Evolutionary conservation across 2,888 invertebrate species (phyloP), one percentile per base, ranked within the genome.

Genomic region (Brenthis ino): DNA sequence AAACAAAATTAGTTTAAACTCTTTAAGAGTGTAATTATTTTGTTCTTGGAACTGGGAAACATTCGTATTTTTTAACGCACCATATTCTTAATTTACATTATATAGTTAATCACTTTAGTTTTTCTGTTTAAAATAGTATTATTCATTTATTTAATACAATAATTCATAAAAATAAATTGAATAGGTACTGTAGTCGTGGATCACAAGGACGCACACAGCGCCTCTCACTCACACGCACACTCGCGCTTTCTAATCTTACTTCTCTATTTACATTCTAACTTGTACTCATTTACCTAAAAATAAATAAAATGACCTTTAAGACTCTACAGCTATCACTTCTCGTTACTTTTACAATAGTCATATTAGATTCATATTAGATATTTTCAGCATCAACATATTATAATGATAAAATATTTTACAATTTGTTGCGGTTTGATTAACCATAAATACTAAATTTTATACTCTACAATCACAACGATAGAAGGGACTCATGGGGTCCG

Each of bases 261-360:
- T 63, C 54, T 48, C 65, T 64, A 57, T 74, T 81, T 77, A 79
- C 81, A 85, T 84, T 84, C 80, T 81, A 79, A 79, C 75, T 91
- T 89, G 91, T 89, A 89, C 89, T 89, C 83, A 79, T 80, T 84
- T 79, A 79, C 78, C 84, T 87, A 89, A 80, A 82, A 87, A 87
- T 87, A 88, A 89, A 89, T 88, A 88, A 79, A 85, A 70, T 64
- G 65, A 68, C 66, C 57, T 65, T 81, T 79, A 70, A 69, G 64
- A 70, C 72, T 72, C 66, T 67, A 75, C 76, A 77, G 75, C 77
- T 82, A 81, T 82, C 80, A 81, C 83, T 69, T 71, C 63, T 65
- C 37, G 71, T 72, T 69, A 70, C 64, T 70, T 65, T 68, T 57
- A 61, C 60, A 70, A 66, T 72, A 73, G 71, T 75, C 76, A 72